These are phyloP conservation scores for Luffia ferchaultella DNA, from an alignment of 2,888 invertebrate species.

Conservation along the genomic window DNA sequence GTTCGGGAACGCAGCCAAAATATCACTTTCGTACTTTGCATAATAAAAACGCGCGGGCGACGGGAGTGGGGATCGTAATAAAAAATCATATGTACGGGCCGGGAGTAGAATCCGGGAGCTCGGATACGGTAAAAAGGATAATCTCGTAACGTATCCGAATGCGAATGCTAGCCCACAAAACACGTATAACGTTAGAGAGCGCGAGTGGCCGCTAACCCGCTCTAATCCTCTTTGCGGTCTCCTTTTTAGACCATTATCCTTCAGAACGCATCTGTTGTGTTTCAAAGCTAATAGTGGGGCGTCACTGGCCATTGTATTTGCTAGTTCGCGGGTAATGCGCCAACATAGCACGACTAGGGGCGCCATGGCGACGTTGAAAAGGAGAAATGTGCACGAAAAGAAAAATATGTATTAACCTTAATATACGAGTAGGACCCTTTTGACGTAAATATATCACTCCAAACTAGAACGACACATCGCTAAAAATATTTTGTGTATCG, in stretches of 20 bases:
- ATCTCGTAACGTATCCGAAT: not conserved
- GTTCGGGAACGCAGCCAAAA: not conserved
- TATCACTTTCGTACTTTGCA: not conserved
- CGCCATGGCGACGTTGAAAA: too few relatives aligned
- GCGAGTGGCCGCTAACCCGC: not conserved
- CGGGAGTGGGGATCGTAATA: not conserved
- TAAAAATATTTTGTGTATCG: too few relatives aligned
- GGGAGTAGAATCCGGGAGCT: not conserved
- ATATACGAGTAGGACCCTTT: too few relatives aligned
- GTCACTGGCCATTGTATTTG: not conserved
- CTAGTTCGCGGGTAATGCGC: not conserved
- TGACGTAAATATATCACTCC: too few relatives aligned
- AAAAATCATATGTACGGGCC: not conserved
- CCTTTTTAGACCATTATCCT: constrained; percentile 6
- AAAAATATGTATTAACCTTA: too few relatives aligned
- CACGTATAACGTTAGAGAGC: not conserved
- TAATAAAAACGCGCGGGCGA: not conserved
- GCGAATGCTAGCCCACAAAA: not conserved
- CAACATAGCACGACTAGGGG: too few relatives aligned
- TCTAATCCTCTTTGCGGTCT: not conserved
- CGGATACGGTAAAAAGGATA: not conserved
- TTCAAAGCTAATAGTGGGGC: constrained; percentile 6
- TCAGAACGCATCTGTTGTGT: constrained; percentile 4
- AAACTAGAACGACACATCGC: too few relatives aligned
- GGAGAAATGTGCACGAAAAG: too few relatives aligned